Conservation (phyloP, 2,797 vertebrate species). For the Pyrocephalus nanus region DNA sequence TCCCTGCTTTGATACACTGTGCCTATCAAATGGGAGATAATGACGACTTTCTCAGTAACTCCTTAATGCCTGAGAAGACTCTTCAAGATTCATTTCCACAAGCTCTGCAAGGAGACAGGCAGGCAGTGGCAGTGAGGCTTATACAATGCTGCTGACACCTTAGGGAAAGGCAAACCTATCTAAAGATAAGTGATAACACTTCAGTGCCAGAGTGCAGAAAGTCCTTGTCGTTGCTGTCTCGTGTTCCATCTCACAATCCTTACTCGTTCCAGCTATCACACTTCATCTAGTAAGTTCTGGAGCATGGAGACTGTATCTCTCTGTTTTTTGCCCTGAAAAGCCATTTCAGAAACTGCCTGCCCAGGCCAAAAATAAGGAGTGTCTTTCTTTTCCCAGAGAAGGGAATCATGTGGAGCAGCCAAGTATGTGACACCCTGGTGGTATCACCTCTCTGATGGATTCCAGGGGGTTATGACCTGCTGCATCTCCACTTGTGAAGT, state of each 20-base stretch:
- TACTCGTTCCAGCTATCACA: not conserved
- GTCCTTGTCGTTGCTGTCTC: not conserved
- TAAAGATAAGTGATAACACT: not conserved
- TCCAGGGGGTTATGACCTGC: not conserved
- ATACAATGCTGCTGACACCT: not conserved
- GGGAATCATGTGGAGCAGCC: not conserved
- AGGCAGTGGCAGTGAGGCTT: rapidly evolving
- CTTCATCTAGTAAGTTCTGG: not conserved
- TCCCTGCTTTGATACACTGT: not conserved
- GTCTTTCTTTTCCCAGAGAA: not conserved
- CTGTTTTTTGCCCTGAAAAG: not conserved
- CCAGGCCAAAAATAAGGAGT: not conserved
- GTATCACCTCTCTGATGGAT: not conserved
- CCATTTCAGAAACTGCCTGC: not conserved
- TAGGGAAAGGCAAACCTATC: not conserved
- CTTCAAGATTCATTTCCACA: not conserved
- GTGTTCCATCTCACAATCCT: not conserved
- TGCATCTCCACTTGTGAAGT: not conserved
- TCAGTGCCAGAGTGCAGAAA: not conserved
- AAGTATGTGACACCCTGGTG: not conserved
- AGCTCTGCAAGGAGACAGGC: not conserved
- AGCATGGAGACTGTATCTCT: rapidly evolving
- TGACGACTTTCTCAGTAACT: not conserved
- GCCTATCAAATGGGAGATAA: not conserved
- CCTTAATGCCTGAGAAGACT: not conserved